Base-by-base conservation (phyloP, 2,113 vertebrate genomes). In the Etheostoma cragini region DNA sequence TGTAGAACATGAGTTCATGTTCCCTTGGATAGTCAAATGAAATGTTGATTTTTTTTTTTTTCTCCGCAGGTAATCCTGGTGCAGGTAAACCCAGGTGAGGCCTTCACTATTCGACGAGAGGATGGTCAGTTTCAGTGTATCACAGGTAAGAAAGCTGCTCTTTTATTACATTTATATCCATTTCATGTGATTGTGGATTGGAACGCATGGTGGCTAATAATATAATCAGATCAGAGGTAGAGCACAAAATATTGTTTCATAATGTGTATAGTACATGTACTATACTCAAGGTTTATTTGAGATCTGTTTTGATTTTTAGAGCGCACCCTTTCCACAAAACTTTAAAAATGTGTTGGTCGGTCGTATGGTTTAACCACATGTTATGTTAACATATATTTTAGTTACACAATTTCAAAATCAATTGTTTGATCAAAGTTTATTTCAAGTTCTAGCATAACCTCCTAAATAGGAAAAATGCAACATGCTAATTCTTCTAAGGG, bases 81-180 rank as follows among this genome's bases (percentile, higher is more conserved):
- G 94, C 98, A 99, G 95, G 98, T 99, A 95, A 99, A 99, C 94
- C 97, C 98, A 95, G 98, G 98, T 91, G 98, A 99, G 95, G 96
- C 97, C 92, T 99, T 99, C 95, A 99, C 98, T 88, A 99, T 99
- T 95, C 96, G 97, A 96, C 96, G 97, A 96, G 98, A 99, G 95
- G 98, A 99, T 98, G 98, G 98, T 94, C 97, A 98, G 80, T 97
- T 96, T 96, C 98, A 99, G 94, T 99, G 96, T 96, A 98, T 99
- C 96, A 96, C 97, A 98, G 98, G 98, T 99, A 95, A 95, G 96
- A 79, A n/a, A 3, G 1, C 24, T 12, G 0, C 33, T 53, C 1
- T 5, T 1, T 22, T 49, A 0, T 35, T 16, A 11, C 26, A 21
- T 67, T 0, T 30, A 3, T 10, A 19, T 38, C 13, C 64, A 54